Conservation (phyloP, 2,888 invertebrate genomes). For the Sinohyriopsis cumingii region DNA sequence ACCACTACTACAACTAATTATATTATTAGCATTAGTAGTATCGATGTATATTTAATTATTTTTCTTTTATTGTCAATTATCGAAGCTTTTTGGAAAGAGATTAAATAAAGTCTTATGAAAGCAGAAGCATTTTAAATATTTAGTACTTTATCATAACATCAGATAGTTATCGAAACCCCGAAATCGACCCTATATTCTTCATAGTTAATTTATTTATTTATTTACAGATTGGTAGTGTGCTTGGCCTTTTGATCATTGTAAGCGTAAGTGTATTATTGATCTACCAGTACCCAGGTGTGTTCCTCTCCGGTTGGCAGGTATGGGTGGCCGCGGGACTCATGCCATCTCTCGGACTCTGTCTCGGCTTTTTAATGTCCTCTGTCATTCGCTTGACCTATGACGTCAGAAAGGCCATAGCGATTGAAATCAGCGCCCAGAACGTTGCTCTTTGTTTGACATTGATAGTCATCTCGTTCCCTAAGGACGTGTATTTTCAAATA, state of each 20-base stretch:
- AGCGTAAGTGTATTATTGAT: background rate
- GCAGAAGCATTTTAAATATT: no score
- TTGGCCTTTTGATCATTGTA: conserved; percentile 12
- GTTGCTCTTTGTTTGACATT: conserved; percentile 17
- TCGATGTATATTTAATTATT: no score
- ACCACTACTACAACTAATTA: no score
- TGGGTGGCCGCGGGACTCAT: conserved; percentile 5
- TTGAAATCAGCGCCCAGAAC: conserved; percentile 20
- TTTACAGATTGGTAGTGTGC: conserved; percentile 8
- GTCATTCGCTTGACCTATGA: conserved; percentile 3
- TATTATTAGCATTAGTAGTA: no score
- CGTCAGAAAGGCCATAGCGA: conserved; percentile 10
- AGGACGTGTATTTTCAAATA: conserved; percentile 5
- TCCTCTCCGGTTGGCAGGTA: conserved; percentile 7
- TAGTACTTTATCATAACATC: no score
- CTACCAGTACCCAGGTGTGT: conserved; percentile 13
- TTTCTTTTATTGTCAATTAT: no score
- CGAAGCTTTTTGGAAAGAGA: no score
- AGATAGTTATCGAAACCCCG: no score
- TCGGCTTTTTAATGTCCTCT: conserved; percentile 9
- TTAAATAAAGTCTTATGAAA: no score
- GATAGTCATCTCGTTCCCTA: conserved; percentile 10
- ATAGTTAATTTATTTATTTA: no score
- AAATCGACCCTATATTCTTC: no score
- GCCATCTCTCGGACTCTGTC: conserved; percentile 11